These are phyloP conservation scores for Montipora capricornis DNA, from an alignment of 64 coral and sea anemone species.

Conservation along the genomic window DNA sequence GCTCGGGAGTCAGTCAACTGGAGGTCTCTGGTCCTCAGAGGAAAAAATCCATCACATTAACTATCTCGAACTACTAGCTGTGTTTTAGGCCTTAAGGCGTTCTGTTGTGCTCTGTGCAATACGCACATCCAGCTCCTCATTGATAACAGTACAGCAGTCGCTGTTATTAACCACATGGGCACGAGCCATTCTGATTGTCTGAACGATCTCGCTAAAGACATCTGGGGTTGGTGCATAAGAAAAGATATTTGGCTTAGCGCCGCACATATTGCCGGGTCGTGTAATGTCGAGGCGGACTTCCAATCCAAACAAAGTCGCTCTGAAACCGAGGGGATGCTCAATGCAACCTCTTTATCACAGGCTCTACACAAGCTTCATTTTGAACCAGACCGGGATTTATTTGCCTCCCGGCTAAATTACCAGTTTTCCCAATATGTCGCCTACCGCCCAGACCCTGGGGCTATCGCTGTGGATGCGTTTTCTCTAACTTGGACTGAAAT, in stretches of 20 bases:
- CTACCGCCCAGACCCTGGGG: background rate
- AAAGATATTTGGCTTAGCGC: conserved; percentile 31
- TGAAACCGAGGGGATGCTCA: conserved; percentile 21
- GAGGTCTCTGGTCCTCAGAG: background rate
- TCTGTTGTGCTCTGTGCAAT: background rate
- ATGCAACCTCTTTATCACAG: background rate
- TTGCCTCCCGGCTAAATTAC: conserved; percentile 11
- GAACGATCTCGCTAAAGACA: background rate
- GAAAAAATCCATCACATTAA: background rate
- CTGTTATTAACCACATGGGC: conserved; percentile 56
- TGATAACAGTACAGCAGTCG: conserved; percentile 45
- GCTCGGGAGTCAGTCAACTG: background rate
- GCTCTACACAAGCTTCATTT: background rate
- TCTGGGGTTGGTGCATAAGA: conserved; percentile 24
- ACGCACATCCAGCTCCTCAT: no score
- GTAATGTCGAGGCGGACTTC: background rate
- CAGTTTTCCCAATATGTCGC: conserved; percentile 12
- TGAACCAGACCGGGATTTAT: conserved; percentile 32
- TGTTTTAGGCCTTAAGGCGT: conserved; percentile 24
- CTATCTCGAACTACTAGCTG: background rate
- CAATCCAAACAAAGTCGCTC: background rate
- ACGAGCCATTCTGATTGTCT: background rate
- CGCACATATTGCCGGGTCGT: conserved; percentile 6
- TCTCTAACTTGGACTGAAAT: background rate
- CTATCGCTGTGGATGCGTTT: conserved; percentile 6